Conservation (phyloP, 2,888 invertebrate species). For the Eledona agricola region DNA sequence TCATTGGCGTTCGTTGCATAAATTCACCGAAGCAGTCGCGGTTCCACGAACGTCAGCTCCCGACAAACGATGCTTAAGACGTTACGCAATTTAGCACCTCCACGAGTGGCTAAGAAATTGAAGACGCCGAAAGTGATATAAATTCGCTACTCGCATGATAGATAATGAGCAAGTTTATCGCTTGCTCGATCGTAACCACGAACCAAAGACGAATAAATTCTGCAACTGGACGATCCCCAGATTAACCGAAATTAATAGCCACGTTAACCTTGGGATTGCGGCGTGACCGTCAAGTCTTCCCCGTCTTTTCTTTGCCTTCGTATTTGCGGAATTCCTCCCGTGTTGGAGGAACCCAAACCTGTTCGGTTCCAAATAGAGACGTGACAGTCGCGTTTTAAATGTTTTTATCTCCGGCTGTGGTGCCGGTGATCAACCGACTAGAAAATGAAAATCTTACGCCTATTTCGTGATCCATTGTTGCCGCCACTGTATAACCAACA, state of each 20-base stretch:
- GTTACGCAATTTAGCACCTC: slow-evolving; percentile 16
- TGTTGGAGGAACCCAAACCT: too few relatives aligned
- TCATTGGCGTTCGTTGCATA: too few relatives aligned
- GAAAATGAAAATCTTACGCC: slow-evolving; percentile 12
- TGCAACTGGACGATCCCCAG: slow-evolving; percentile 42
- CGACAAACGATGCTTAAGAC: slow-evolving; percentile 11
- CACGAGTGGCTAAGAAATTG: slow-evolving; percentile 9
- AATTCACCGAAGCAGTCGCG: too few relatives aligned
- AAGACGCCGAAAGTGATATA: slow-evolving; percentile 12
- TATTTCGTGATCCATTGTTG: slow-evolving; percentile 20
- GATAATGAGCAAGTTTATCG: slow-evolving; percentile 10
- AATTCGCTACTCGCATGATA: slow-evolving; percentile 19
- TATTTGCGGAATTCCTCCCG: slow-evolving; percentile 30
- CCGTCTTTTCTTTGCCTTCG: slow-evolving; percentile 31
- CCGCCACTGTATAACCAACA: slow-evolving; percentile 8
- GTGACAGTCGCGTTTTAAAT: too few relatives aligned
- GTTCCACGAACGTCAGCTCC: slow-evolving; percentile 21
- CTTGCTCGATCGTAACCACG: slow-evolving; percentile 32
- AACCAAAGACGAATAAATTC: slow-evolving; percentile 30
- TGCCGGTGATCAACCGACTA: too few relatives aligned
- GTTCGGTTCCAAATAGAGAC: slow-evolving; percentile 13
- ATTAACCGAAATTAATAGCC: slow-evolving; percentile 53
- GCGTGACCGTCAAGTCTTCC: slow-evolving; percentile 26
- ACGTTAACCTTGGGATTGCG: slow-evolving; percentile 47
- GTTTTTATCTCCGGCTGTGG: too few relatives aligned